These are phyloP conservation scores for Thermophis baileyi DNA, from an alignment of 2,113 vertebrate genomes.

Conservation along the genomic window DNA sequence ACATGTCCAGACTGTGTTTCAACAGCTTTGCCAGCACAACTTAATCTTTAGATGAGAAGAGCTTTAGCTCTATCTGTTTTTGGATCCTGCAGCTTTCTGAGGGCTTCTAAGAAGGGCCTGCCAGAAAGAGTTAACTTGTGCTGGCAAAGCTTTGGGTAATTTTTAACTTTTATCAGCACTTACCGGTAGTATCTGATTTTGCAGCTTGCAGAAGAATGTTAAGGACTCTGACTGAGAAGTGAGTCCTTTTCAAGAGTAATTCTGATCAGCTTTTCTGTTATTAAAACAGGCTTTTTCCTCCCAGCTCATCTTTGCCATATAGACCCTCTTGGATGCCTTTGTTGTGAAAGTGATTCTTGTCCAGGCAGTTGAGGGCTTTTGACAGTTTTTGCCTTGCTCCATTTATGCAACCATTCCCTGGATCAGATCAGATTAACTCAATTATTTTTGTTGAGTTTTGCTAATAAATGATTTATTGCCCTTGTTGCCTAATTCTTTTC, in stretches of 20 bases:
- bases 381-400: not conserved
- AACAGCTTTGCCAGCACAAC: not conserved
- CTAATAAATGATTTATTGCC: not conserved
- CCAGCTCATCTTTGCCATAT: not conserved
- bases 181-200: not conserved
- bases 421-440: not conserved
- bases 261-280: not conserved
- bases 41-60: not conserved
- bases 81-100: not conserved
- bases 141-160: not conserved
- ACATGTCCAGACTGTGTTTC: not conserved
- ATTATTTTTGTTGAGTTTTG: not conserved
- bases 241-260: not conserved
- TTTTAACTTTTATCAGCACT: not conserved
- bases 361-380: not conserved
- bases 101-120: not conserved
- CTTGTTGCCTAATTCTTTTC: not conserved
- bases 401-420: not conserved
- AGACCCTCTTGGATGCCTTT: not conserved
- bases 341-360: not conserved
- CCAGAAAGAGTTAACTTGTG: not conserved
- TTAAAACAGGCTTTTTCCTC: not conserved
- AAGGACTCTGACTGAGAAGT: not conserved
- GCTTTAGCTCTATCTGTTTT: not conserved
- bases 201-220: not conserved